A percentile compares a stretch with the other conserved stretches of the same genome.
Conservation (phyloP, 2,888 invertebrate species). For the Anthoptus insignis region DNA sequence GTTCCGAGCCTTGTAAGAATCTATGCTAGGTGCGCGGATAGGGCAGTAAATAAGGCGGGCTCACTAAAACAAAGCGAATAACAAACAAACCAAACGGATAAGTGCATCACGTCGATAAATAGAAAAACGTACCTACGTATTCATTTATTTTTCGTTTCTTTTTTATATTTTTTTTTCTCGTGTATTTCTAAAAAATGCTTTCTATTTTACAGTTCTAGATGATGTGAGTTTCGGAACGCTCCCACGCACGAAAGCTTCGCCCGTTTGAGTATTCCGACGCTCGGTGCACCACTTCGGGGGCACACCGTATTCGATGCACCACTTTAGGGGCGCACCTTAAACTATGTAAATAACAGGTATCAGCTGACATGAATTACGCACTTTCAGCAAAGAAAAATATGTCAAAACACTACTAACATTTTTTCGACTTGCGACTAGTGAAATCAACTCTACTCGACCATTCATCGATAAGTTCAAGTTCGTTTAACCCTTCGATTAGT, state of each 20-base stretch:
- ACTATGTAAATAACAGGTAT: conserved; percentile 74
- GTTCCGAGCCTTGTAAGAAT: too few species aligned
- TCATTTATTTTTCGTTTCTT: conserved; percentile 67
- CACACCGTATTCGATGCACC: conserved; percentile 57
- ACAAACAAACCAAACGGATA: conserved; percentile 76
- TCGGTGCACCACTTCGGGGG: conserved; percentile 56
- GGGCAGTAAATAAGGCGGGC: conserved; percentile 66
- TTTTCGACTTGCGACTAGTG: conserved; percentile 87
- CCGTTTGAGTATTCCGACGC: conserved; percentile 78
- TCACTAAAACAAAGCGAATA: conserved; percentile 82
- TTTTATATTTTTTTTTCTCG: conserved; percentile 63
- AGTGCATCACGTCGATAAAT: conserved; percentile 83
- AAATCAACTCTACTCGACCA: conserved; percentile 87
- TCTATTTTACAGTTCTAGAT: conserved; percentile 78
- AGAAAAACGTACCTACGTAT: conserved; percentile 72
- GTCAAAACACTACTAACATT: conserved; percentile 87
- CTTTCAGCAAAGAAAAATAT: conserved; percentile 88
- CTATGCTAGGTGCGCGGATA: conserved; percentile 68
- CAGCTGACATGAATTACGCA: conserved; percentile 88
- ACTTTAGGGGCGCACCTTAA: conserved; percentile 50
- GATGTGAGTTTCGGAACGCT: conserved; percentile 73
- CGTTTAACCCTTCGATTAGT: conserved; percentile 75
- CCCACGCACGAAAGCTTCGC: conserved; percentile 62
- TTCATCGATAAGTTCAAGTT: conserved; percentile 77
- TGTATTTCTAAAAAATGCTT: conserved; percentile 75